Evolutionary conservation across 1,140 invertebrate species (phyloP).

Genomic region (Ostrea edulis): DNA sequence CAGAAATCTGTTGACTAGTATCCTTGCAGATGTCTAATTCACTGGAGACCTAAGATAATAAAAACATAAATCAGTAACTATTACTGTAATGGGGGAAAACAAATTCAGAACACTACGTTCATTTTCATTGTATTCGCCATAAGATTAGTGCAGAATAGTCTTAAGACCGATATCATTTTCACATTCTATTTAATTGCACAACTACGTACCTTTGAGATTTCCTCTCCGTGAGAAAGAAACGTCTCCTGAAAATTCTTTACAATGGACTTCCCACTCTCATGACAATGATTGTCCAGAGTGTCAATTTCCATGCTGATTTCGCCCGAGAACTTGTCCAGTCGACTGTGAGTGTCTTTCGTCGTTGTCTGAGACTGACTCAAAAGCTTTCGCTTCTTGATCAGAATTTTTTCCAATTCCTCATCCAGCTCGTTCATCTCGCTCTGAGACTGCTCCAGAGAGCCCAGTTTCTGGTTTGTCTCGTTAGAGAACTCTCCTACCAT

Average conservation of each 20-base stretch:
- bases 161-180: no score
- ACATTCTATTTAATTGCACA: neutral
- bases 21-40: neutral
- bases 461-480: neutral
- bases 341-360: neutral
- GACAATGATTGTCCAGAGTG: neutral
- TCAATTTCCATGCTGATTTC: constrained; percentile 21
- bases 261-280: neutral
- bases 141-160: neutral
- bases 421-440: constrained; percentile 22
- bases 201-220: neutral
- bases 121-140: neutral
- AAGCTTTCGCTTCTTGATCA: constrained; percentile 4
- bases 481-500: neutral
- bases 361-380: neutral
- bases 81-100: neutral
- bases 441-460: neutral
- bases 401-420: constrained; percentile 26
- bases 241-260: constrained; percentile 11
- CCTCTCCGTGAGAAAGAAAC: constrained; percentile 5
- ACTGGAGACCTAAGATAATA: constrained; percentile 23
- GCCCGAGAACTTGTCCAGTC: neutral
- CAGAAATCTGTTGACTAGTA: constrained; percentile 1
- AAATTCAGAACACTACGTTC: no score
- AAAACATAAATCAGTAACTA: neutral